Evolutionary conservation across 2,797 vertebrate species (phyloP), one percentile per base, ranked within the genome.

Genomic region (Sebastes diaconus): DNA sequence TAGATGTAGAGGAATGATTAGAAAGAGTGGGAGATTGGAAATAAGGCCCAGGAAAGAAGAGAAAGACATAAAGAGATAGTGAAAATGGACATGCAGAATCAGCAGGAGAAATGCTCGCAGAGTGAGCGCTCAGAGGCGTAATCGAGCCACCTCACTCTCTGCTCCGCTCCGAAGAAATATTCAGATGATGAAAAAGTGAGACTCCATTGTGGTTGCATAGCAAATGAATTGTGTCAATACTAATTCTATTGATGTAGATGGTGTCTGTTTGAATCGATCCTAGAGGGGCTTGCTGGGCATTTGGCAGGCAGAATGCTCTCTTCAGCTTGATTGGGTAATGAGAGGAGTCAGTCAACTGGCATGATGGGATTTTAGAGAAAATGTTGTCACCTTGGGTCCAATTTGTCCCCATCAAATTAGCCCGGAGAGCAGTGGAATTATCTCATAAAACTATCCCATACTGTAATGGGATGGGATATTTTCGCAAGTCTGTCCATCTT

Each of bases 231-330:
- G 88, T 93, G 94, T 94, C 94, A 83, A 93, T 95, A 92, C 90
- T 95, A 95, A 95, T 96, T 94, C 88, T 86, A 93, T 93, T 93
- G 93, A 95, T 92, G 92, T 88, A 90, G 91, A 91, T 87, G 86
- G 89, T 85, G 92, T 91, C 92, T 92, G 84, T 73, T 92, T 89
- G 88, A 91, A 95, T 96, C 87, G 89, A 95, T 95, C 85, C 86
- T 84, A 74, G 81, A 89, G 84, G 89, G 87, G 76, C 78, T 90
- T 58, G 64, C 89, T 59, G 87, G 84, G 76, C 69, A 69, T 92
- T 93, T 93, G 93, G 91, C 90, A 91, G 87, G 81, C 85, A 85
- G 76, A 81, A 85, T 76, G 80, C 86, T 89, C 85, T 81, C 89
- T 88, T 93, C 86, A 88, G 89, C 88, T 73, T 86, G 86, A 92